Evolutionary conservation across 1,140 invertebrate genomes (phyloP), one percentile per base, ranked within the genome.

Genomic region (Brachystomella parvula): DNA sequence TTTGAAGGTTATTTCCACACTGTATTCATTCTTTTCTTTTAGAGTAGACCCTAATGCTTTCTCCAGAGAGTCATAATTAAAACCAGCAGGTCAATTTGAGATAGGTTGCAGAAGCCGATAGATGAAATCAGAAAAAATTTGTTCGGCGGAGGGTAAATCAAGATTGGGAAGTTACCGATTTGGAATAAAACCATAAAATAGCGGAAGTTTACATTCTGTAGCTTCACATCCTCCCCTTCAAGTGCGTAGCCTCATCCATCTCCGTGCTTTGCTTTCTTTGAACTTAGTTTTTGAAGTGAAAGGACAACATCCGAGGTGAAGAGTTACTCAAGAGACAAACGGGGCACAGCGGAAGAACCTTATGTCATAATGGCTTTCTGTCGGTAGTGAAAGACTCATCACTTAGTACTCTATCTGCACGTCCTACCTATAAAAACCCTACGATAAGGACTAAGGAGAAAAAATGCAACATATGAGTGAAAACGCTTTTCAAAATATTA

Each of bases 221-320:
- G 39, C 9, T 12, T 12, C n/a, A n/a, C n/a, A 12, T 44, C n/a
- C 39, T n/a, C 39, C 9, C n/a, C 39, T 44, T 9, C n/a, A 12
- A 44, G 39, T n/a, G n/a, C n/a, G 39, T 44, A 44, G 39, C n/a
- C 9, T 44, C n/a, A 12, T n/a, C 39, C 9, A 9, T 44, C 9
- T 44, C 39, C n/a, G 9, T 44, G n/a, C 39, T 44, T 44, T 44
- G 39, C 49, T 53, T 15, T 24, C 49, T 53, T 53, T 24, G 12
- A 19, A 39, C 49, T 53, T 24, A n/a, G n/a, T n/a, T n/a, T n/a
- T n/a, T n/a, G n/a, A 24, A 53, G 49, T 53, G 49, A 53, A 53
- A 53, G 49, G 9, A 53, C 49, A 53, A 53, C 49, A 53, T 53
- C 49, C 49, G 49, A 24, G 49, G 49, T 53, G 49, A 53, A 53